phyloP scores from a whole-genome alignment of 1,140 invertebrate genomes.

The Megathymus violae region DNA sequence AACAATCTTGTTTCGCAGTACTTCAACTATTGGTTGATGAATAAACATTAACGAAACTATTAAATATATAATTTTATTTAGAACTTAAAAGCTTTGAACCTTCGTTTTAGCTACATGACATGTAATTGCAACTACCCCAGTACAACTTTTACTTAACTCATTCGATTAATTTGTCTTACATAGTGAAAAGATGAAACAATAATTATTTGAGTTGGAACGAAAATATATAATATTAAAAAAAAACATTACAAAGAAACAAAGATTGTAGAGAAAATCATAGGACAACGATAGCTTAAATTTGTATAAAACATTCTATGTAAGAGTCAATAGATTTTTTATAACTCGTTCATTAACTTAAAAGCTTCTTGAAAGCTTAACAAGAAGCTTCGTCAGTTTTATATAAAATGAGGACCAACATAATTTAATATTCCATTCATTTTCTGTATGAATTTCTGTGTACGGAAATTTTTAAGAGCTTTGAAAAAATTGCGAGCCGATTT shows the following conservation, averaged over 20 bases:
- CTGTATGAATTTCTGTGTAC: conserved; percentile 75
- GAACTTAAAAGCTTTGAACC: neutral
- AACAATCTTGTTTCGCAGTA: no score
- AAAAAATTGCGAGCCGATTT: conserved; percentile 49
- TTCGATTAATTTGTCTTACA: neutral
- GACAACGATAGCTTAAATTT: conserved; percentile 32
- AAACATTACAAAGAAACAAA: neutral
- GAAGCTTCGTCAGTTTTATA: conserved; percentile 79
- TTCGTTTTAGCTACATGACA: neutral
- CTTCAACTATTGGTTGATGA: no score
- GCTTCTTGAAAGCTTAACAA: conserved; percentile 81
- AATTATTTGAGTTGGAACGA: no score
- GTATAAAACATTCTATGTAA: conserved; percentile 47
- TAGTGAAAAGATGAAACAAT: neutral
- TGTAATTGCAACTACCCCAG: no score
- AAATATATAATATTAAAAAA: neutral
- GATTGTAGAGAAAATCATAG: neutral
- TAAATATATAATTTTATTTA: no score
- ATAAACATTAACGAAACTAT: no score
- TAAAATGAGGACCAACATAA: conserved; percentile 78
- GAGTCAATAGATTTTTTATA: conserved; percentile 78
- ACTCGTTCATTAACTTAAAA: conserved; percentile 83
- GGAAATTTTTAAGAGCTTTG: conserved; percentile 61
- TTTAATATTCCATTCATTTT: conserved; percentile 82
- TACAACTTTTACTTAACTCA: neutral